Evolutionary conservation across 2,888 invertebrate genomes (phyloP), one percentile per base, ranked within the genome.

Genomic region (Tetragonisca angustula): DNA sequence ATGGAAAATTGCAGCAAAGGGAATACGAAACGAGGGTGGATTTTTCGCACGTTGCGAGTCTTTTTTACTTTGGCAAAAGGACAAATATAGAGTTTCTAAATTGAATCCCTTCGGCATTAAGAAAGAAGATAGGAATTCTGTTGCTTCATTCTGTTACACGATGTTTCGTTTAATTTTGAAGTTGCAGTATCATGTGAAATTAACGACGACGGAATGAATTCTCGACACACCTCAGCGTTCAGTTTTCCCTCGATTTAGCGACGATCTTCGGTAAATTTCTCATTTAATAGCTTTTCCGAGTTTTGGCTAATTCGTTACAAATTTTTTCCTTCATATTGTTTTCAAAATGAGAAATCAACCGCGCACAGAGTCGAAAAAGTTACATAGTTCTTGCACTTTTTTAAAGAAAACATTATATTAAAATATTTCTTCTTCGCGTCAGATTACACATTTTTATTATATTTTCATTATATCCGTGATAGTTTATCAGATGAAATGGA

Each of bases 11-110:
- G 27, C 79, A 61, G 24, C 72, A 17, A 67, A 59, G 24, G 32
- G 54, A 81, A 81, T 67, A 67, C 61, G 49, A 67, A 81, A 81
- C 79, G 61, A 67, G 61, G 15, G 2, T 21, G 79, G 21, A 59
- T 50, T 61, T 61, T 15, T 56, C 15, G 13, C 32, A 61, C 43
- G 21, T 67, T 67, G 59, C 76, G 69, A 49, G 32, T 69, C 54
- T n/a, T 62, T 69, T 54, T 62, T 76, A 4, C 52, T 4, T 2
- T 17, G 24, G 9, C 21, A 11, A 52, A 32, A 24, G 76, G 52
- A 79, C 67, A 43, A 71, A 71, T 71, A n/a, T 19, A 6, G 52
- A 36, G 36, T 61, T 54, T 70, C 72, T 64, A 76, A 76, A 76
- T 76, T 36, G 56, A 27, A 76, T 68, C 59, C 43, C 17, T 32